These are phyloP conservation scores for Bembecia ichneumoniformis DNA, from an alignment of 2,888 invertebrate species.

Conservation along the genomic window DNA sequence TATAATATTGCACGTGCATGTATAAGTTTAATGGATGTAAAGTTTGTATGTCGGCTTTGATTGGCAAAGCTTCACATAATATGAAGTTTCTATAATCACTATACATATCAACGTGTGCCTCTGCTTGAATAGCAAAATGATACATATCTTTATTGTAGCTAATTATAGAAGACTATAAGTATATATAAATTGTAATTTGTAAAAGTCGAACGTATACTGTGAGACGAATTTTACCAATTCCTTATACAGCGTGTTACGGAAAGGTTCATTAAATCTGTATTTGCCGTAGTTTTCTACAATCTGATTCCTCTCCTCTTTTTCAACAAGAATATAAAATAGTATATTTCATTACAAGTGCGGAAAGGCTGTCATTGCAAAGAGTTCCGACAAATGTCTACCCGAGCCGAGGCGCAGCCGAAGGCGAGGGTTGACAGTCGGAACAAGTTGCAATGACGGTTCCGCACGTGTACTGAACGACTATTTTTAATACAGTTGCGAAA, in stretches of 20 bases:
- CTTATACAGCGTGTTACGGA: neutral
- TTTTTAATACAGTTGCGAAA: too few relatives aligned
- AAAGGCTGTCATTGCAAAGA: too few relatives aligned
- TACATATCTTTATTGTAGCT: slow-evolving; percentile 63
- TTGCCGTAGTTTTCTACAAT: too few relatives aligned
- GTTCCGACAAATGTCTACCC: too few relatives aligned
- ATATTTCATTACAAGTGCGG: too few relatives aligned
- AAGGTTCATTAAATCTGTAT: too few relatives aligned
- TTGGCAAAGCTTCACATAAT: slow-evolving; percentile 50
- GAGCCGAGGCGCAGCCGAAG: too few relatives aligned
- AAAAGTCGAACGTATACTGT: slow-evolving; percentile 51
- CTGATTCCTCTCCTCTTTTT: too few relatives aligned
- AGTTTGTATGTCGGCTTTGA: slow-evolving; percentile 45
- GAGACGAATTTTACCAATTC: slow-evolving; percentile 41
- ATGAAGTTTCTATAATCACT: slow-evolving; percentile 33
- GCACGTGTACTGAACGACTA: too few relatives aligned
- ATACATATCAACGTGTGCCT: slow-evolving; percentile 72
- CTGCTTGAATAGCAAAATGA: slow-evolving; percentile 62
- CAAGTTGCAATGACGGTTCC: too few relatives aligned
- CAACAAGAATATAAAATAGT: too few relatives aligned
- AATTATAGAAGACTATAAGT: slow-evolving; percentile 64
- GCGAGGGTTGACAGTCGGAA: too few relatives aligned
- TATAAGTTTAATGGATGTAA: slow-evolving; percentile 5
- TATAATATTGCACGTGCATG: slow-evolving; percentile 20
- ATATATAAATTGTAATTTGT: slow-evolving; percentile 29